Percentiles rank a stretch among this genome's conserved stretches.
These are phyloP conservation scores for Danaus melanippus DNA, from an alignment of 1,140 invertebrate species.

Conservation along the genomic window DNA sequence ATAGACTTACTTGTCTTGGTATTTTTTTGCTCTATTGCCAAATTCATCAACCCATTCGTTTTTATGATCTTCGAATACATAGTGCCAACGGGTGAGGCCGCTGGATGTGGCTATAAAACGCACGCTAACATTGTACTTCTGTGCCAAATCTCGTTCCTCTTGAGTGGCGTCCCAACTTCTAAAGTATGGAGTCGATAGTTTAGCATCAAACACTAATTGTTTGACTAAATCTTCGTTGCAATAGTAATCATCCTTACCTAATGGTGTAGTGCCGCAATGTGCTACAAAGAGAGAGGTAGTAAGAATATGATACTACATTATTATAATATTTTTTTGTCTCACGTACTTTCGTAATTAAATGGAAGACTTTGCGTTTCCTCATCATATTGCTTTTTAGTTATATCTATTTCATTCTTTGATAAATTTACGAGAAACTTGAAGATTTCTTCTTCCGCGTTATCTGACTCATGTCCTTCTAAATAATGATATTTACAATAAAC, in stretches of 20 bases:
- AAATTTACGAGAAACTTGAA: constrained; percentile 78
- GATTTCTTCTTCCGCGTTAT: constrained; percentile 81
- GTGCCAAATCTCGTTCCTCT: constrained; percentile 71
- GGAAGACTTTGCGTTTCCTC: constrained; percentile 31
- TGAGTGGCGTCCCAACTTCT: constrained; percentile 72
- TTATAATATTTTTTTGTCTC: constrained; percentile 2
- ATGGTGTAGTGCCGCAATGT: constrained; percentile 75
- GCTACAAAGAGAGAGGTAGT: constrained; percentile 42
- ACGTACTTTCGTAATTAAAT: constrained; percentile 50
- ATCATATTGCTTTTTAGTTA: constrained; percentile 59
- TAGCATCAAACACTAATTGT: constrained; percentile 89
- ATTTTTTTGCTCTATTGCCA: constrained; percentile 39
- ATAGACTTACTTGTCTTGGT: constrained; percentile 41
- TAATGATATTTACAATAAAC: constrained; percentile 92
- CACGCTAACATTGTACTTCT: constrained; percentile 78
- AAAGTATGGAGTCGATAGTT: constrained; percentile 82
- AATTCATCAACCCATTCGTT: constrained; percentile 52
- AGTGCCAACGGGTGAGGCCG: constrained; percentile 89
- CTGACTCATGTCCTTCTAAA: constrained; percentile 80
- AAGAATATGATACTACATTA: neutral
- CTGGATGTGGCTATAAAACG: constrained; percentile 91
- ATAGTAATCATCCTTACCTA: constrained; percentile 81
- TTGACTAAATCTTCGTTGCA: constrained; percentile 90
- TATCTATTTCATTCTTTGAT: constrained; percentile 59
- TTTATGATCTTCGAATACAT: constrained; percentile 74